Evolutionary conservation across 35 echinoderm and acorn worm species (phyloP).

Genomic region (Anneissia japonica): DNA sequence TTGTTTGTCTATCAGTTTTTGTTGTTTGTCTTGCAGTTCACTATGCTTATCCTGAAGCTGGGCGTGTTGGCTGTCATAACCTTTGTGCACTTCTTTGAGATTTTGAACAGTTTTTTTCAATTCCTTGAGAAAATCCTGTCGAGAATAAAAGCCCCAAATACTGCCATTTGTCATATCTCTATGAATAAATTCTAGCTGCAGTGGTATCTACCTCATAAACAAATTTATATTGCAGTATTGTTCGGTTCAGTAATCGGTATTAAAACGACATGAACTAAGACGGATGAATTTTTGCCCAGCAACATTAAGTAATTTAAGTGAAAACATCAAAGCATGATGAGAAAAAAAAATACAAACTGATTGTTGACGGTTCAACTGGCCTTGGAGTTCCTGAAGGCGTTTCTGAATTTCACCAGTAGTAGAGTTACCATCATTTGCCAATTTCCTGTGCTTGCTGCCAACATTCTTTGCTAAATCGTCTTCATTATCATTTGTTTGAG

Average conservation of each 20-base stretch:
- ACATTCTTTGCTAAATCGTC: neutral
- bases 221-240: neutral
- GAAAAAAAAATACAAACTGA: neutral
- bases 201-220: no score
- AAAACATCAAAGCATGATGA: neutral
- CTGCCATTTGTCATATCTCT: neutral
- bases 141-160: neutral
- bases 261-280: neutral
- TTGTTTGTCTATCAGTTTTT: constrained; percentile 39
- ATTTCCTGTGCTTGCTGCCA: neutral
- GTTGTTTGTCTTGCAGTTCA: constrained; percentile 36
- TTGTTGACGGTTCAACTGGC: constrained; percentile 49
- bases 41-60: constrained; percentile 42
- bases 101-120: constrained; percentile 36
- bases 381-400: constrained; percentile 22
- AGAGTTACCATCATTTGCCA: neutral
- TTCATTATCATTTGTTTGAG: neutral
- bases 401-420: constrained; percentile 8
- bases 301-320: neutral
- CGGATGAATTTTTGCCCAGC: neutral
- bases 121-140: constrained; percentile 47
- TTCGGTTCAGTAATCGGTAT: neutral
- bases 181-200: neutral
- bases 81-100: constrained; percentile 37
- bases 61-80: constrained; percentile 45